Evolutionary conservation across 2,113 vertebrate species (phyloP), one percentile per base, ranked within the genome.

Genomic region (Tenebrosternarchus preto): DNA sequence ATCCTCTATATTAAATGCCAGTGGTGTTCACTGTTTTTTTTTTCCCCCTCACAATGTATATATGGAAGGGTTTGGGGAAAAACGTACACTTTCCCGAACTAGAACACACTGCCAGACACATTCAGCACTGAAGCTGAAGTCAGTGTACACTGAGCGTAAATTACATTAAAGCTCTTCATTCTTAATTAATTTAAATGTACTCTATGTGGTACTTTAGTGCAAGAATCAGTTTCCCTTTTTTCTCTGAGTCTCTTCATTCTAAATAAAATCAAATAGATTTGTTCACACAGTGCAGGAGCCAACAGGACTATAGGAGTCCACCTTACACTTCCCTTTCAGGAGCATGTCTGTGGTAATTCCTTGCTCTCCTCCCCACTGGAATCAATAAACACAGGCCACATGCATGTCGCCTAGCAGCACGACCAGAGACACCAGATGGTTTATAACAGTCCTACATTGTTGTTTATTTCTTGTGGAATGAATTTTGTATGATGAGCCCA

Each of bases 251-350:
- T 66, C 60, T 31, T 20, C 19, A 31, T 25, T 66, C 22, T 31
- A 80, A 77, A 82, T 85, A 57, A 80, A 83, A 81, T 66, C 16
- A 61, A 76, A 60, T 77, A 81, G 60, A 85, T 83, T 83, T 83
- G 83, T 80, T 83, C 53, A 77, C 68, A 59, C 71, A 76, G 64
- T 81, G 56, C 61, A 60, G 67, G 63, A 64, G 63, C 29, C 69
- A 39, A 31, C 46, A 60, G 57, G 27, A 53, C 55, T 64, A 57
- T 29, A 29, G 43, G 24, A 46, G 31, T 22, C 24, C 69, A 53
- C 57, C 25, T 76, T 66, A 24, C 29, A 55, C 66, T 67, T 36
- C 77, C 67, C 73, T 66, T 50, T n/a, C 59, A 19, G 3, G 20
- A 53, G 29, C 11, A 55, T 53, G 19, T n/a, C 17, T 56, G 61